phyloP scores from a whole-genome alignment of 2,113 vertebrate genomes.

The Nycticebus coucang region DNA sequence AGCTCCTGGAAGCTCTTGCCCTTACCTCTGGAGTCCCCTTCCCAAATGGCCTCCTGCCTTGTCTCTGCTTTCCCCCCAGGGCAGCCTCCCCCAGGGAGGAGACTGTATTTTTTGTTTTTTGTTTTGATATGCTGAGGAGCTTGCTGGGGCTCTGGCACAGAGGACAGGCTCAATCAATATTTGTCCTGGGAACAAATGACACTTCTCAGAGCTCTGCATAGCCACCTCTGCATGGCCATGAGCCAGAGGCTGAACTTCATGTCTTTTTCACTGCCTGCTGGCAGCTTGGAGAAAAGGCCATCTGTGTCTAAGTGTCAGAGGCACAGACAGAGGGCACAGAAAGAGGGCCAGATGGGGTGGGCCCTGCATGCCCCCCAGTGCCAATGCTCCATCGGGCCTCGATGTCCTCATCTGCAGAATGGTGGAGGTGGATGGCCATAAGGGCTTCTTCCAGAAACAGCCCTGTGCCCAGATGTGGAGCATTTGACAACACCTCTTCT shows the following conservation, averaged over 20 bases:
- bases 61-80: not conserved
- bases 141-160: not conserved
- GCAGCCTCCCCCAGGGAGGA: accelerated
- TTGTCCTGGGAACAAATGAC: not conserved
- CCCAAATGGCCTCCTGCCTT: accelerated
- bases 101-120: accelerated
- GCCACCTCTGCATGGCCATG: too few relatives aligned
- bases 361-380: not conserved
- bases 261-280: not conserved
- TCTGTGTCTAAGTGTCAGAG: too few relatives aligned
- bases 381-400: not conserved
- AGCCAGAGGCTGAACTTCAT: not conserved
- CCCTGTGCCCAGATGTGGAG: accelerated
- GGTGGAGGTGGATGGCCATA: not conserved
- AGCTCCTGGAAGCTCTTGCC: not conserved
- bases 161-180: not conserved
- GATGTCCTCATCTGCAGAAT: not conserved
- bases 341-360: not conserved
- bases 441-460: not conserved
- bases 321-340: not conserved
- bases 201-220: not conserved
- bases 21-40: not conserved
- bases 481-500: too few relatives aligned
- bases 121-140: not conserved
- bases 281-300: not conserved